Evolutionary conservation across 2,888 invertebrate species (phyloP), one percentile per base, ranked within the genome.

Genomic region (Brachyopa scutellaris): DNA sequence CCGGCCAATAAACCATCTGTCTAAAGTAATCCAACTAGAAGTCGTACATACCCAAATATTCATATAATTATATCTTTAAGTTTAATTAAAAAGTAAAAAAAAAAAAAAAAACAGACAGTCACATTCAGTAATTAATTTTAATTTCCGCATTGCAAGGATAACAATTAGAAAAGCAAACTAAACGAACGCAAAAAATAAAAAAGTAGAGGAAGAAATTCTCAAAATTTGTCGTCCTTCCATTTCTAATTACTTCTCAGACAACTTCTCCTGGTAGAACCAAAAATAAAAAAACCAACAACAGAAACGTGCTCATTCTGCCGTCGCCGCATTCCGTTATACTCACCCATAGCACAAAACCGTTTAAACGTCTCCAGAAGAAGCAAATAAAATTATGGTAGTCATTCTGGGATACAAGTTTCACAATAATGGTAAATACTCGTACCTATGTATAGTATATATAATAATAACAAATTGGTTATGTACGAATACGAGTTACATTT

Each of bases 51-150:
- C n/a, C n/a, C n/a, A n/a, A n/a, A n/a, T n/a, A n/a, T n/a, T n/a
- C n/a, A n/a, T n/a, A n/a, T n/a, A n/a, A n/a, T n/a, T n/a, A n/a
- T n/a, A n/a, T n/a, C n/a, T n/a, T n/a, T n/a, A n/a, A n/a, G n/a
- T n/a, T n/a, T n/a, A n/a, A n/a, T n/a, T n/a, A n/a, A n/a, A n/a
- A n/a, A n/a, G n/a, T n/a, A n/a, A n/a, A n/a, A 47, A 13, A 8
- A 21, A 51, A 59, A 53, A 49, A 61, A 26, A 51, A 47, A 26
- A 0, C 9, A 51, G 59, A 2, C 79, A 73, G 79, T 73, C 73
- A 73, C 66, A 73, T 79, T 13, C 38, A 73, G 73, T 79, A 79
- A 79, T 79, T 79, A 73, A 79, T 79, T 79, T 79, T 73, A 79
- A 79, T 79, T 79, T 79, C 53, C 73, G 53, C 55, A 33, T 38